Conservation (phyloP, 1,140 invertebrate genomes). For the Harpegnathos saltator region DNA sequence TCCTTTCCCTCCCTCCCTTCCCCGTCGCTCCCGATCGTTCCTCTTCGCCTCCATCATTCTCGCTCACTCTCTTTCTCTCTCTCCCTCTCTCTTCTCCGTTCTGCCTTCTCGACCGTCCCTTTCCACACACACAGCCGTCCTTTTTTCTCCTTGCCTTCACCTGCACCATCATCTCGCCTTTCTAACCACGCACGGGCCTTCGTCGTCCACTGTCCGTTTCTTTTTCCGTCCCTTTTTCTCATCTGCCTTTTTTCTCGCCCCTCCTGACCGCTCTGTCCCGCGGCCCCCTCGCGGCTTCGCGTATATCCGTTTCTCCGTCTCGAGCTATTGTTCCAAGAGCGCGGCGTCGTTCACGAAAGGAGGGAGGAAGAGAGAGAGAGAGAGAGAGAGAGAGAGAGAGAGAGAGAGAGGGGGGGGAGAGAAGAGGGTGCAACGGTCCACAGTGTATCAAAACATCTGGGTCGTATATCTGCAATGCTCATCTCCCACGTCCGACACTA, state of each 20-base stretch:
- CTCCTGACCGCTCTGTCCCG: neutral
- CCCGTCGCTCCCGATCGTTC: neutral
- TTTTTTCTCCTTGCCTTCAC: slow-evolving; percentile 54
- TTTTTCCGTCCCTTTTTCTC: slow-evolving; percentile 29
- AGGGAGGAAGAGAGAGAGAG: too few relatives aligned
- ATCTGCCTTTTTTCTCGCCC: slow-evolving; percentile 43
- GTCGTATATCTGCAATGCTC: slow-evolving; percentile 56
- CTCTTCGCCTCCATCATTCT: neutral
- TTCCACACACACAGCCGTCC: slow-evolving; percentile 11
- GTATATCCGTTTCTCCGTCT: slow-evolving; percentile 48
- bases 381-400: too few relatives aligned
- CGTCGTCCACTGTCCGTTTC: slow-evolving; percentile 42
- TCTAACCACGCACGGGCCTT: slow-evolving; percentile 57
- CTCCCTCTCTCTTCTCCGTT: too few relatives aligned
- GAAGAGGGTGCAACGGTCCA: slow-evolving; percentile 12
- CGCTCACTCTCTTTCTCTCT: slow-evolving; percentile 45
- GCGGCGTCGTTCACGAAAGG: too few relatives aligned
- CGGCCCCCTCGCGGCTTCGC: neutral
- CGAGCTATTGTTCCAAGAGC: slow-evolving; percentile 21
- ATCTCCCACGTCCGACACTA: slow-evolving; percentile 54
- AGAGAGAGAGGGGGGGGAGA: too few relatives aligned
- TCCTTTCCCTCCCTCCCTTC: slow-evolving; percentile 36
- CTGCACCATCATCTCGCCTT: slow-evolving; percentile 67
- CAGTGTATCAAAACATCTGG: slow-evolving; percentile 69
- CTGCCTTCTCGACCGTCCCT: neutral